Conservation (phyloP, 2,888 invertebrate species). For the Ferrisia virgata region DNA sequence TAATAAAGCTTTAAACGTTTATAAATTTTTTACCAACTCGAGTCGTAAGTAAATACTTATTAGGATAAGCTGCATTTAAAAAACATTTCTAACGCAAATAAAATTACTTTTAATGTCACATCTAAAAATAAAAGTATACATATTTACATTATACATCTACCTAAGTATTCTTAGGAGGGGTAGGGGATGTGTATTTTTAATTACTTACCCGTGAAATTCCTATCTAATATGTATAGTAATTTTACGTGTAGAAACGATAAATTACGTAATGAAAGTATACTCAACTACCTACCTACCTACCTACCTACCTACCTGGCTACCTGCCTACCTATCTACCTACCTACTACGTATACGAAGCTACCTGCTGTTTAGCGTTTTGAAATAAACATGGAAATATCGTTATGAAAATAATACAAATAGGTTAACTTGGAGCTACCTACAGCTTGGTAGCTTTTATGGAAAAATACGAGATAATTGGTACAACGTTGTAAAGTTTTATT, state of each 20-base stretch:
- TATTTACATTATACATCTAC: too few species aligned
- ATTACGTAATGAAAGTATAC: too few species aligned
- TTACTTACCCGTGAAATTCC: not conserved
- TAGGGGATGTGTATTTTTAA: not conserved
- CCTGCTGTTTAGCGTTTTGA: not conserved
- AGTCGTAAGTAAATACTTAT: not conserved
- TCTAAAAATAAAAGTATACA: not conserved
- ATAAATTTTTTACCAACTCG: not conserved
- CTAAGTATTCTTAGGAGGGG: not conserved
- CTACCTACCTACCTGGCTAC: too few species aligned
- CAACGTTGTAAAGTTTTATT: constrained; percentile 1
- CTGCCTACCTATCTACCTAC: too few species aligned
- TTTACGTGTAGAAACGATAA: too few species aligned
- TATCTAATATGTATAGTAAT: too few species aligned
- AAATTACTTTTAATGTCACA: not conserved
- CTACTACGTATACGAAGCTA: not conserved
- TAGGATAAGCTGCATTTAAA: not conserved
- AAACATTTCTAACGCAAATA: not conserved
- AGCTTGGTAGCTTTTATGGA: not conserved
- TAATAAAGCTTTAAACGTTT: not conserved
- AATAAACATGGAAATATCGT: not conserved
- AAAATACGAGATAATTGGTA: not conserved
- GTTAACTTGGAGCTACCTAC: not conserved
- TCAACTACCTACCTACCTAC: too few species aligned
- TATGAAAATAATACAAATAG: not conserved